Conservation (phyloP, 2,797 vertebrate genomes). For the Borostomias antarcticus region DNA sequence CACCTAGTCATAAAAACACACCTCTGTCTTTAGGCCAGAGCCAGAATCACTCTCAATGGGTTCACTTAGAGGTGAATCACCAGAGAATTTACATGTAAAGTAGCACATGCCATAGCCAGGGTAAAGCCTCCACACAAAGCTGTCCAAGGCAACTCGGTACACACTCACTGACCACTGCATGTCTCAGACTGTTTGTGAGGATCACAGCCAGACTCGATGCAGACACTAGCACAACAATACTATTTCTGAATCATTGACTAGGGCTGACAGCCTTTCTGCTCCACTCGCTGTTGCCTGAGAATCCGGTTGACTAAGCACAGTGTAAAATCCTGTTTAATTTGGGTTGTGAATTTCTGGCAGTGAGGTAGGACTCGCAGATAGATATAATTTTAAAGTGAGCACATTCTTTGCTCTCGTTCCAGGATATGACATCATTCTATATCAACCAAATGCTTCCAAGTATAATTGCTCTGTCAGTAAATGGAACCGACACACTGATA, state of each 20-base stretch:
- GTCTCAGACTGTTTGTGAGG: conserved; percentile 38
- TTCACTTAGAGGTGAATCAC: conserved; percentile 76
- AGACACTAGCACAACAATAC: conserved; percentile 21
- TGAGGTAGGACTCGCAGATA: conserved; percentile 40
- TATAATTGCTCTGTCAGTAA: conserved; percentile 55
- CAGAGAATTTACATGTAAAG: conserved; percentile 76
- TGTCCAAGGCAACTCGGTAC: conserved; percentile 39
- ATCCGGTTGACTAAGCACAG: conserved; percentile 17
- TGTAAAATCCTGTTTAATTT: conserved; percentile 31
- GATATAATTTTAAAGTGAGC: conserved; percentile 33
- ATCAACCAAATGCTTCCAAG: conserved; percentile 39
- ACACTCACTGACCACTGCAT: conserved; percentile 46
- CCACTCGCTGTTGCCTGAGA: conserved; percentile 14
- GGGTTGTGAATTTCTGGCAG: conserved; percentile 32
- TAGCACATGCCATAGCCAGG: conserved; percentile 67
- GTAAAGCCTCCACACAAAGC: conserved; percentile 41
- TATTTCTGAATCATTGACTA: conserved; percentile 37
- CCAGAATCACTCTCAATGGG: conserved; percentile 63
- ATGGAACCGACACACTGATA: conserved; percentile 43
- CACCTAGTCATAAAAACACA: conserved; percentile 79
- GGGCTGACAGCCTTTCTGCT: conserved; percentile 4
- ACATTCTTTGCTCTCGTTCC: conserved; percentile 49
- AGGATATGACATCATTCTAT: conserved; percentile 59
- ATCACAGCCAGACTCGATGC: conserved; percentile 24
- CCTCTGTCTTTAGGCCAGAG: conserved; percentile 73